phyloP scores from a whole-genome alignment of 2,113 vertebrate species.

The Anarhynchus alexandrinus region DNA sequence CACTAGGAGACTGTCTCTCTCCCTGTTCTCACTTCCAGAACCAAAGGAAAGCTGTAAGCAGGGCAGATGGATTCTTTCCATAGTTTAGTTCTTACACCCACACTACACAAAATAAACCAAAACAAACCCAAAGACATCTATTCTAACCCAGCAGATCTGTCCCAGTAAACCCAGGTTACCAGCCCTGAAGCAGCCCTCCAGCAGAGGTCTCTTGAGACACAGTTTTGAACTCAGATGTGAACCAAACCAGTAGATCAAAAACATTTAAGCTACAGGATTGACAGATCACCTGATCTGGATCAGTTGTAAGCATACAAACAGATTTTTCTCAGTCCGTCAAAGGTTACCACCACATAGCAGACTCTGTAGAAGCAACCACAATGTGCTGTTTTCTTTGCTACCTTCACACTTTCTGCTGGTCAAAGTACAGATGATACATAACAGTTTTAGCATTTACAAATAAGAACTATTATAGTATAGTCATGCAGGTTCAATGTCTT shows the following conservation, averaged over 20 bases:
- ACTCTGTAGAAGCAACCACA: neutral
- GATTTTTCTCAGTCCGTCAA: neutral
- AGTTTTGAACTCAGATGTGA: neutral
- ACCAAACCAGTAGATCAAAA: neutral
- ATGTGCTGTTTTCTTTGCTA: neutral
- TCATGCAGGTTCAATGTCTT: neutral
- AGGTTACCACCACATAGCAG: too few species aligned
- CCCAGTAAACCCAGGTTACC: neutral
- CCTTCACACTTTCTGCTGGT: neutral
- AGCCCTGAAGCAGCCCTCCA: neutral
- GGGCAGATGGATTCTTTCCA: neutral
- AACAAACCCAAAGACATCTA: neutral
- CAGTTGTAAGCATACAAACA: neutral
- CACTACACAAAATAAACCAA: neutral
- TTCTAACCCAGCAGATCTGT: neutral
- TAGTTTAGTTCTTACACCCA: neutral
- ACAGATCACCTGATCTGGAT: neutral
- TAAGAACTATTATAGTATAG: neutral
- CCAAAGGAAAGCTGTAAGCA: neutral
- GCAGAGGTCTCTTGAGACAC: neutral
- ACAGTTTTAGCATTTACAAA: neutral
- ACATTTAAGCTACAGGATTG: neutral
- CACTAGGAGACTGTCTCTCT: neutral
- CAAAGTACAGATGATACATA: neutral
- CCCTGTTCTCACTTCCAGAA: neutral